Percentiles rank a stretch among this genome's conserved stretches.
Conservation (phyloP, 2,888 invertebrate species). For the Erebia palarica region DNA sequence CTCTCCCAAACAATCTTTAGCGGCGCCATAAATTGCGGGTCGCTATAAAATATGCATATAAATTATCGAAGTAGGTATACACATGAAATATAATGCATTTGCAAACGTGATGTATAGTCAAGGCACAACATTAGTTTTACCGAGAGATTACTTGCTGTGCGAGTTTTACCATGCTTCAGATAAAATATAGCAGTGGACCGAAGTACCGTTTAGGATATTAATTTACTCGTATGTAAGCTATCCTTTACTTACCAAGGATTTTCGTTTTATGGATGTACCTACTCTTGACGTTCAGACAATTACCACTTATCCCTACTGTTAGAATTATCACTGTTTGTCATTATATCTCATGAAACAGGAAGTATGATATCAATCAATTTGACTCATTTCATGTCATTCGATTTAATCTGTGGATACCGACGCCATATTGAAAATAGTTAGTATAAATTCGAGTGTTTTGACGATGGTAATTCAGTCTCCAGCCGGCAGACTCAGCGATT, state of each 20-base stretch:
- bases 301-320: no score
- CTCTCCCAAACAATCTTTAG: conserved; percentile 34
- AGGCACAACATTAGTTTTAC: conserved; percentile 17
- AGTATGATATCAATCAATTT: no score
- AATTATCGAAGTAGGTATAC: conserved; percentile 51
- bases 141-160: conserved; percentile 8
- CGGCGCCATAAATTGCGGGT: conserved; percentile 48
- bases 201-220: background rate
- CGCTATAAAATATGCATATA: conserved; percentile 63
- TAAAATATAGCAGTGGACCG: conserved; percentile 8
- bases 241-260: background rate
- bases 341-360: no score
- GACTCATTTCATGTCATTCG: no score
- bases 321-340: no score
- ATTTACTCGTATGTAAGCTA: background rate
- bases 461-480: no score
- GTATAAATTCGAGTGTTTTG: no score
- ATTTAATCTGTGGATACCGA: no score
- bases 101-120: conserved; percentile 48
- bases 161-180: conserved; percentile 39
- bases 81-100: conserved; percentile 51
- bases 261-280: no score
- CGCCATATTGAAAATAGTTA: no score
- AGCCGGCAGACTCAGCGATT: no score
- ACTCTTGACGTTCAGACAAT: no score